Base-by-base conservation (phyloP, 2,888 invertebrate species). In the Tromatobia lineatoria region DNA sequence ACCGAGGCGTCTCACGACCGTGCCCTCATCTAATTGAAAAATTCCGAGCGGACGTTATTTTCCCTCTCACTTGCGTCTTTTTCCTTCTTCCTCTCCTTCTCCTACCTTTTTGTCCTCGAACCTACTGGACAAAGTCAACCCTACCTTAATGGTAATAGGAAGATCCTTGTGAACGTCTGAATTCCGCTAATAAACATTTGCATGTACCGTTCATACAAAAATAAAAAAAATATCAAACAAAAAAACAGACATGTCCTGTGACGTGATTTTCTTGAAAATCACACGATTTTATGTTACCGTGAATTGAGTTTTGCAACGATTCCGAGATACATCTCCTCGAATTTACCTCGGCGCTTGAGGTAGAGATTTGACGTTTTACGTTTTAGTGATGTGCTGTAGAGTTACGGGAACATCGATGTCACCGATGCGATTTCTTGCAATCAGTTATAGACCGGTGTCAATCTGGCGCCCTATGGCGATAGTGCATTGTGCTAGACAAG, bases 11-110 rank as follows among this genome's bases (percentile, higher is more conserved):
- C 50, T 67, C 42, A 50, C 52, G 45, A 34, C 64, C 73, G 45
- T 52, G 38, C 73, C 52, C 59, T 52, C 71, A 69, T 73, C 61
- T 83, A 77, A 83, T 83, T 80, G 73, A 84, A 86, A 82, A 86
- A 82, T 86, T 79, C 78, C 76, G 54, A 64, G 73, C 25, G 47
- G 34, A 79, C 83, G 57, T 83, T 73, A 64, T 71, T 70, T 38
- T 64, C 23, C 42, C 38, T 57, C 42, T 67, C 23, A 42, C 18
- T 52, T 38, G 11, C 59, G 23, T 69, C 42, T 61, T 18, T 20
- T 47, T 74, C n/a, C 34, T 79, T 42, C 18, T 20, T 66, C 54
- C 69, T n/a, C 38, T 79, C 42, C 42, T 18, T 42, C 7, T 50
- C 20, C 15, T n/a, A 3, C 1, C 20, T 69, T 59, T 54, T 59